phyloP scores from a whole-genome alignment of 1,140 invertebrate genomes.

The Sinonovacula constricta region DNA sequence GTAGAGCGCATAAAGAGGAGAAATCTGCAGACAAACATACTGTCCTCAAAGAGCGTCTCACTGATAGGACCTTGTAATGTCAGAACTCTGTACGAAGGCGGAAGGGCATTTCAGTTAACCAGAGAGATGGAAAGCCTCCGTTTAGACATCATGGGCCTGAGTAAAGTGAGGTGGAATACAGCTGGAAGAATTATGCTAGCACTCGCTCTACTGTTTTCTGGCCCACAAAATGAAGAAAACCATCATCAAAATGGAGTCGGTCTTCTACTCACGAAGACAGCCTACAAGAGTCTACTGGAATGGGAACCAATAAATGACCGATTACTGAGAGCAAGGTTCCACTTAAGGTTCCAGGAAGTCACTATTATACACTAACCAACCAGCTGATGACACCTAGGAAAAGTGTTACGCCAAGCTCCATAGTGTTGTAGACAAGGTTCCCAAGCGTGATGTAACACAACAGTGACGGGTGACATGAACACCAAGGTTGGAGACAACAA shows the following conservation, averaged over 20 bases:
- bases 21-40: slow-evolving; percentile 26
- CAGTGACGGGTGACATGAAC: neutral
- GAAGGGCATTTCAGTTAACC: neutral
- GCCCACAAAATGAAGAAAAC: slow-evolving; percentile 1
- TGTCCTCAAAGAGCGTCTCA: slow-evolving; percentile 19
- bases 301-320: neutral
- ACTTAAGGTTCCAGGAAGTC: neutral
- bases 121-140: slow-evolving; percentile 9
- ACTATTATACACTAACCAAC: neutral
- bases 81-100: slow-evolving; percentile 13
- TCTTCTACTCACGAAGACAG: neutral
- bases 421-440: too few species aligned
- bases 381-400: neutral
- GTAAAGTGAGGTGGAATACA: slow-evolving; percentile 14
- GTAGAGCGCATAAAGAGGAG: slow-evolving; percentile 21
- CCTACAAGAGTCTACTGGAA: slow-evolving; percentile 12
- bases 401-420: too few species aligned
- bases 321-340: neutral
- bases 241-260: slow-evolving; percentile 3
- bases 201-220: slow-evolving; percentile 11
- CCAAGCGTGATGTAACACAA: neutral
- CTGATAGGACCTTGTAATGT: slow-evolving; percentile 17
- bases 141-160: slow-evolving; percentile 17
- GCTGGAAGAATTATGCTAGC: slow-evolving; percentile 4
- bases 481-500: neutral